Conservation (phyloP, 64 coral and sea anemone species). For the Pocillopora damicornis region DNA sequence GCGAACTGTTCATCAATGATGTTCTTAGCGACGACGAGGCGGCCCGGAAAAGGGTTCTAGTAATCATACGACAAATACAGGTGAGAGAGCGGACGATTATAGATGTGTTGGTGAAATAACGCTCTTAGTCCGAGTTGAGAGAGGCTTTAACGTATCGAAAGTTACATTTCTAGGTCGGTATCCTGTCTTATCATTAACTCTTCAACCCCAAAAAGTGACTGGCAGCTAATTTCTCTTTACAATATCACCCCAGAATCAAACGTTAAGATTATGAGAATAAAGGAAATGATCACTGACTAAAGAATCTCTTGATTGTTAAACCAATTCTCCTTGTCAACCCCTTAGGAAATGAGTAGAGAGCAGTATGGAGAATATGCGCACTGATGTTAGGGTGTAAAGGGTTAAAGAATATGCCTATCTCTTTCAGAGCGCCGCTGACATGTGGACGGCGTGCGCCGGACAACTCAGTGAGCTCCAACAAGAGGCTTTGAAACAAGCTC, state of each 20-base stretch:
- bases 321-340: no score
- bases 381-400: no score
- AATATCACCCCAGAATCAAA: no score
- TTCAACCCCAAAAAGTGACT: no score
- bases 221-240: no score
- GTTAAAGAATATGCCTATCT: background rate
- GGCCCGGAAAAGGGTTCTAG: constrained; percentile 67
- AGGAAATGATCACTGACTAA: no score
- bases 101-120: no score
- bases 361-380: no score
- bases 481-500: constrained; percentile 13
- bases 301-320: no score
- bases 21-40: constrained; percentile 76
- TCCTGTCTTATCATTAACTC: background rate
- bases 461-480: constrained; percentile 27
- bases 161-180: background rate
- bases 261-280: no score
- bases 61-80: constrained; percentile 88
- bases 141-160: background rate
- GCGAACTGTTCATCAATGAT: constrained; percentile 70
- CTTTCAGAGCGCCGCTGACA: constrained; percentile 17
- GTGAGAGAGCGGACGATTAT: constrained; percentile 7
- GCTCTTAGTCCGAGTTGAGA: background rate
- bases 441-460: constrained; percentile 28
- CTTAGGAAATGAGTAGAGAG: no score